A percentile compares a stretch with the other conserved stretches of the same genome.
These are phyloP conservation scores for Staurois parvus DNA, from an alignment of 2,797 vertebrate species.

Conservation along the genomic window DNA sequence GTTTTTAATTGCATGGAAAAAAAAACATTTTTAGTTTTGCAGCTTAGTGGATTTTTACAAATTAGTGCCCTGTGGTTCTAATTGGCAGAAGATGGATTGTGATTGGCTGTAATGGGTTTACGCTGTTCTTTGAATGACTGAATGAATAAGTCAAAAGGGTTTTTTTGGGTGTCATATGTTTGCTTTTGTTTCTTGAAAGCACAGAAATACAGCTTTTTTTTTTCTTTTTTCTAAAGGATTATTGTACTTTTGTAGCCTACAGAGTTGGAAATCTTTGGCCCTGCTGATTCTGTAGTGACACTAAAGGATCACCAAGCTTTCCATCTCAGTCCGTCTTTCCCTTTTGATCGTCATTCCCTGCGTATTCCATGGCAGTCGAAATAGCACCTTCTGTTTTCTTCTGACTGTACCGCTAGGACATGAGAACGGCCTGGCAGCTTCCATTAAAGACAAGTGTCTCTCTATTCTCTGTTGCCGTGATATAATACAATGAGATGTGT, in stretches of 20 bases:
- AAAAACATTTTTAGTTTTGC: too few relatives aligned
- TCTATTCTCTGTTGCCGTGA: neutral
- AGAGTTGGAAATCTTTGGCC: neutral
- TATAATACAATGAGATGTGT: constrained; percentile 7
- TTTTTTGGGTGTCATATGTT: neutral
- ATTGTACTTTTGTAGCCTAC: neutral
- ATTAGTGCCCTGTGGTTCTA: too few relatives aligned
- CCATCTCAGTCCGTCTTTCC: neutral
- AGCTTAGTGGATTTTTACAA: too few relatives aligned
- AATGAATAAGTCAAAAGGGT: neutral
- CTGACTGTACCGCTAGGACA: neutral
- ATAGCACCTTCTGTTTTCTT: too few relatives aligned
- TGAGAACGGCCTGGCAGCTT: neutral
- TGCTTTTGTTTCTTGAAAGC: neutral
- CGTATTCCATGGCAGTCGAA: too few relatives aligned
- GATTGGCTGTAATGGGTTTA: neutral
- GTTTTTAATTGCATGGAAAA: too few relatives aligned
- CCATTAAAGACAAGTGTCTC: constrained; percentile 2
- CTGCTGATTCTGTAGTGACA: neutral
- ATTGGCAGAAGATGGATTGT: neutral
- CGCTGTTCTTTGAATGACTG: neutral
- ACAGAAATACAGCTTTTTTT: too few relatives aligned
- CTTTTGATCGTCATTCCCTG: neutral
- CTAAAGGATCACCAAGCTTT: neutral
- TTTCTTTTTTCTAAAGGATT: neutral